Evolutionary conservation across 2,888 invertebrate species (phyloP).

Genomic region (Sinotaia quadrata): DNA sequence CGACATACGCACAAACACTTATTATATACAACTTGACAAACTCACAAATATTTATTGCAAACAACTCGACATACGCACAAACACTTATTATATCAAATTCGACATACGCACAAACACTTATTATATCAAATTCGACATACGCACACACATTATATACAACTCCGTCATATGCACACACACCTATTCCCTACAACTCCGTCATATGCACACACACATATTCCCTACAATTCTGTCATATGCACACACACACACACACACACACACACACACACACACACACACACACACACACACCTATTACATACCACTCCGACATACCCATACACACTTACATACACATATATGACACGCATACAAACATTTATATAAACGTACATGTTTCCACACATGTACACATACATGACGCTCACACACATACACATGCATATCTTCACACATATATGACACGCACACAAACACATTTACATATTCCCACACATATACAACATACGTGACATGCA

Average conservation of each 20-base stretch:
- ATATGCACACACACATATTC: not conserved
- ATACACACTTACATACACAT: not conserved
- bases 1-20: not conserved
- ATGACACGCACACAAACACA: not conserved
- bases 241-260: conserved; percentile 6
- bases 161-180: not conserved
- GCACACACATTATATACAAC: not conserved
- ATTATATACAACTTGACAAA: not conserved
- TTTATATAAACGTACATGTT: not conserved
- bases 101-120: not conserved
- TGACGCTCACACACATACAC: not conserved
- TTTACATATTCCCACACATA: not conserved
- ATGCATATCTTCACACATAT: not conserved
- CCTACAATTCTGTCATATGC: not conserved
- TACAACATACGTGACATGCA: too few relatives aligned
- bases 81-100: not conserved
- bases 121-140: not conserved
- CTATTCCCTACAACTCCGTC: not conserved
- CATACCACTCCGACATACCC: not conserved
- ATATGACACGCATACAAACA: not conserved
- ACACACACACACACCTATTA: not conserved
- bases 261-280: conserved; percentile 3
- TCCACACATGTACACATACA: conserved; percentile 1
- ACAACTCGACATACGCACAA: not conserved
- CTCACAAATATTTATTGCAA: not conserved